phyloP scores from a whole-genome alignment of 1,140 invertebrate genomes.

The Copidosoma floridanum region DNA sequence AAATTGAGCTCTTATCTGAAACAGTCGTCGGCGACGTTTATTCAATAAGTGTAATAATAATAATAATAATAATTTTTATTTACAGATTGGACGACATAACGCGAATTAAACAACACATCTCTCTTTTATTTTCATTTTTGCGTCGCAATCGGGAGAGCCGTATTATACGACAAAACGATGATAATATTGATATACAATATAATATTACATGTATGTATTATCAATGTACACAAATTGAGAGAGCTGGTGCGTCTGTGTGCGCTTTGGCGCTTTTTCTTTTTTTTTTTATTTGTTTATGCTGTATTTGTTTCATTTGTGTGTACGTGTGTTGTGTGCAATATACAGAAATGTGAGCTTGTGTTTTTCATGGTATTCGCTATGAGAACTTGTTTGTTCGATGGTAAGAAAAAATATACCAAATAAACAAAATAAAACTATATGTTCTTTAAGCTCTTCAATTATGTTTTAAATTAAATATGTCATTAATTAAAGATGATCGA shows the following conservation, averaged over 20 bases:
- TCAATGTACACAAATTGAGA: too few species aligned
- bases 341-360: too few species aligned
- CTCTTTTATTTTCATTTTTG: too few species aligned
- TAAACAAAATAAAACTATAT: too few species aligned
- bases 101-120: slow-evolving; percentile 40
- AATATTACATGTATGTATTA: not conserved
- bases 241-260: not conserved
- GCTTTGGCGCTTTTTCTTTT: not conserved
- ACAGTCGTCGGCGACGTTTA: slow-evolving; percentile 47
- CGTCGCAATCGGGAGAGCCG: slow-evolving; percentile 29
- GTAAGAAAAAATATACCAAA: too few species aligned
- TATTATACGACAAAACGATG: slow-evolving; percentile 38
- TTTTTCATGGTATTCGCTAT: too few species aligned
- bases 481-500: too few species aligned
- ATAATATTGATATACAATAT: slow-evolving; percentile 33
- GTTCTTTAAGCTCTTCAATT: too few species aligned
- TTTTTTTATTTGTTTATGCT: too few species aligned
- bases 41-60: slow-evolving; percentile 54
- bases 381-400: too few species aligned
- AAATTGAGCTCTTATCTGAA: slow-evolving; percentile 33
- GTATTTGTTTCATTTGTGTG: not conserved
- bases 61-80: slow-evolving; percentile 49
- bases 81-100: slow-evolving; percentile 28
- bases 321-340: not conserved
- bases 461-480: too few species aligned